phyloP scores from a whole-genome alignment of 1,140 invertebrate species.

The Penaeus chinensis region DNA sequence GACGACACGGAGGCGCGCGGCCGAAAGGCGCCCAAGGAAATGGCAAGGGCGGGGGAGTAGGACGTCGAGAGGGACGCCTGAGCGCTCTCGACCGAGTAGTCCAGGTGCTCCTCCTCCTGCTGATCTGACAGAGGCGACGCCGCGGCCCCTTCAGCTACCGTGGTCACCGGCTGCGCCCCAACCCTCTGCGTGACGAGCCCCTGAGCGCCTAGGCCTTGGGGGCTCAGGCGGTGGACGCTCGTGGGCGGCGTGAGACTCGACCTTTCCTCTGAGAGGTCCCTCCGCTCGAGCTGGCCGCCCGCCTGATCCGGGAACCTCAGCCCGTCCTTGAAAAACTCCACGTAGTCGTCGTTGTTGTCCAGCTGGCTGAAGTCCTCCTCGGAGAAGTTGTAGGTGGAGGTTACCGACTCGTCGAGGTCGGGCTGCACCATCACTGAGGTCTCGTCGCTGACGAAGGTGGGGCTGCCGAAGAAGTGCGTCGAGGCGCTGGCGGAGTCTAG shows the following conservation, averaged over 20 bases:
- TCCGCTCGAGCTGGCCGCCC: slow-evolving; percentile 7
- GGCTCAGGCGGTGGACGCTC: slow-evolving; percentile 34
- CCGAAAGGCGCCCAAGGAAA: slow-evolving; percentile 69
- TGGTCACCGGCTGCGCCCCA: slow-evolving; percentile 20
- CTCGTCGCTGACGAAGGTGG: slow-evolving; percentile 44
- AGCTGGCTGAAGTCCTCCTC: slow-evolving; percentile 57
- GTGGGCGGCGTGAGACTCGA: slow-evolving; percentile 20
- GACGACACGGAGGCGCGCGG: slow-evolving; percentile 82
- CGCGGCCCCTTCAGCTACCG: not conserved
- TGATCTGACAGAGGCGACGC: slow-evolving; percentile 38
- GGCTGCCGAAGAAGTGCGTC: slow-evolving; percentile 34
- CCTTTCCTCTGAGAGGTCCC: slow-evolving; percentile 13
- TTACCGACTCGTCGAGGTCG: slow-evolving; percentile 50
- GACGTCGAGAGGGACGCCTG: slow-evolving; percentile 47
- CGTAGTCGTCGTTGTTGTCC: slow-evolving; percentile 63
- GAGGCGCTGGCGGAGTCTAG: slow-evolving; percentile 37
- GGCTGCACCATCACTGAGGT: slow-evolving; percentile 53
- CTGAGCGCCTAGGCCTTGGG: slow-evolving; percentile 44
- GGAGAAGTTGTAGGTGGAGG: slow-evolving; percentile 52
- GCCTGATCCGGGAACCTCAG: slow-evolving; percentile 32
- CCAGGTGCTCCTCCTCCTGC: slow-evolving; percentile 51
- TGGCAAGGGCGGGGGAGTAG: slow-evolving; percentile 40
- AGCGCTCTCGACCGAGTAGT: slow-evolving; percentile 62
- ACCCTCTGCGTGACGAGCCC: slow-evolving; percentile 34
- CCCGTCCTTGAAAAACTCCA: slow-evolving; percentile 59